Evolutionary conservation across 2,888 invertebrate genomes (phyloP), one percentile per base, ranked within the genome.

Genomic region (Monoplex corrugatus): DNA sequence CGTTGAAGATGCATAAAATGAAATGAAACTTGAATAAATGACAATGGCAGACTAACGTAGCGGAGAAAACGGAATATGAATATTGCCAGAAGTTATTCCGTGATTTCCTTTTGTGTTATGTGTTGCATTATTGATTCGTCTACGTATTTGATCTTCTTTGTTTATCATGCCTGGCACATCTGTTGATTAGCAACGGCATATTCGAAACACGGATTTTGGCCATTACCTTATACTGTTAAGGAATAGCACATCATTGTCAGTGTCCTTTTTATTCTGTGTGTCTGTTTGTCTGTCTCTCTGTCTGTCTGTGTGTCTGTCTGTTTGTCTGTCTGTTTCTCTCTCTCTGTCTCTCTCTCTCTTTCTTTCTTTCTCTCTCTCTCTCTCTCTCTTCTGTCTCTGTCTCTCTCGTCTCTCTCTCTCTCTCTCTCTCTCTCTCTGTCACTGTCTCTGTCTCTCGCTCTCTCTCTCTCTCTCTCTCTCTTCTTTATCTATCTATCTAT

Each of bases 291-390:
- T 28, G 23, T 45, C 44, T 50, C 63, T 78, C 38, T 87, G 50
- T 87, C 80, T 57, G 5, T 72, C 28, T 38, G 35, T 78, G 32
- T 83, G 3, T 80, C 13, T 87, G 13, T 80, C 38, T 80, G 57
- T 45, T 23, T 87, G 35, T 87, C 43, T 45, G 3, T 63, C 23
- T 35, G 45, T 45, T 19, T 88, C 63, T 35, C 43, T 68, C 40
- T 43, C 83, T 88, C 83, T 88, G 43, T 68, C 40, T 88, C 82
- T 40, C 68, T 83, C 68, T 88, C 83, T 83, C 44, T 83, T 3
- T 82, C 83, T 89, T 50, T 75, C 78, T 85, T n/a, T 85, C 72
- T 85, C 5, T 44, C 23, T 23, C 5, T 35, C 35, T 57, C 10
- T 72, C 75, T 38, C 32, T 43, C 78, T 75, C 44, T 75, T 40